Conservation (phyloP, 2,888 invertebrate species). For the Stegana nigrithorax region DNA sequence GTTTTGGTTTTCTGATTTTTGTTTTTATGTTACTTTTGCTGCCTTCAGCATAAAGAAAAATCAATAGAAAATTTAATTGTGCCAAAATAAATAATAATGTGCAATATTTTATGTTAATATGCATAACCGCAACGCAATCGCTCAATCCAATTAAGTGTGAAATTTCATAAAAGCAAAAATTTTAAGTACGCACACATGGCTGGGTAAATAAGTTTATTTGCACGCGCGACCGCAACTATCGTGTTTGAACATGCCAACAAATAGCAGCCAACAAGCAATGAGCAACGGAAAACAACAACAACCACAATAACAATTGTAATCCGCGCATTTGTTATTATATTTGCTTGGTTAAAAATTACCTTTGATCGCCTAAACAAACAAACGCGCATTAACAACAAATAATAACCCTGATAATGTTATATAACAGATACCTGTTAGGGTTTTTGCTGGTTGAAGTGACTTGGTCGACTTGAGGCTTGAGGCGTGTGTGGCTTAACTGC, state of each 20-base stretch:
- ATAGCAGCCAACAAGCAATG: too few relatives aligned
- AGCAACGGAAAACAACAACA: too few relatives aligned
- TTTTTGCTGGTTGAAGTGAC: too few relatives aligned
- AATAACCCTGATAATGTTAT: too few relatives aligned
- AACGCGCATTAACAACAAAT: not conserved
- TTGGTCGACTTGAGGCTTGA: too few relatives aligned
- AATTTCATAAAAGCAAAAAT: constrained; percentile 40
- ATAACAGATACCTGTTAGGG: too few relatives aligned
- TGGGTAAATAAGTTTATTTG: constrained; percentile 30
- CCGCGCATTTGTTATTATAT: not conserved
- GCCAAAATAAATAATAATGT: constrained; percentile 23
- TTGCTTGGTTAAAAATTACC: constrained; percentile 4
- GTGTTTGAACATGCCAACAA: too few relatives aligned
- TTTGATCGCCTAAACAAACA: constrained; percentile 8
- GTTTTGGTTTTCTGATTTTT: not conserved
- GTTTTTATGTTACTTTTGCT: too few relatives aligned
- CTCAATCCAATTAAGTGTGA: constrained; percentile 45
- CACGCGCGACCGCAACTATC: constrained; percentile 9
- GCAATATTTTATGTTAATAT: not conserved
- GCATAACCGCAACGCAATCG: constrained; percentile 35
- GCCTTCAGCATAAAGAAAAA: not conserved
- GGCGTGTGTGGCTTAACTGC: too few relatives aligned
- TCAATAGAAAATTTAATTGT: constrained; percentile 48
- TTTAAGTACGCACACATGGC: constrained; percentile 44
- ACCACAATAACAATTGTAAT: constrained; percentile 2